Base-by-base conservation (phyloP, 2,113 vertebrate species). In the Pholis gunnellus region DNA sequence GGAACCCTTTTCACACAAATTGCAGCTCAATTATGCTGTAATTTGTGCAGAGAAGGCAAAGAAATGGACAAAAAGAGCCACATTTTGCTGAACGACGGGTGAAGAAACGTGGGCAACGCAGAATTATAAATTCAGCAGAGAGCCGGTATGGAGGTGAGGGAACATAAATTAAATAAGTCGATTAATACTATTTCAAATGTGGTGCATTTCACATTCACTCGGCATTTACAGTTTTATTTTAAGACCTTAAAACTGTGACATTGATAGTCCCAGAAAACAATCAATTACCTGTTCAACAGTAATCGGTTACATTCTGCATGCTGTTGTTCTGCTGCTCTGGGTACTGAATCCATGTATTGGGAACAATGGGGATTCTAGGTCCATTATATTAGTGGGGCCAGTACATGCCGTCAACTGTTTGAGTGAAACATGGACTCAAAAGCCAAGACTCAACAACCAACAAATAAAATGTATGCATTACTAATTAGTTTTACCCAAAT, bases 1-100 rank as follows among this genome's bases (percentile, higher is more conserved):
- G 88, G 66, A 91, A 79, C 77, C 87, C 85, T 91, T 91, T 91
- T 72, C 67, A 73, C 79, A 81, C 86, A 91, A 90, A 93, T 81
- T 87, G 85, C 88, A 86, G 88, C 84, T 77, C 86, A 88, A 91
- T 93, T 90, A 91, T 81, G 18, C 54, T 81, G 81, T 75, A 90
- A 91, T 92, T 93, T 92, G 75, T 48, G 72, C 82, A 83, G 79
- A 65, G 79, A 88, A 79, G 72, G 34, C 70, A 68, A 90, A 75
- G 78, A 72, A 86, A 70, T 44, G 71, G 82, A 73, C 56, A 86
- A 61, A 92, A 60, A 82, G 48, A 60, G 64, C 29, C 69, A 70
- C 60, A 79, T 69, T 65, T 65, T 15, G 46, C 34, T 38, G 71
- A 66, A 15, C 7, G 31, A 2, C 2, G 34, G 18, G 54, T 27